These are phyloP conservation scores for Falco berigora DNA, from an alignment of 2,797 vertebrate species.

Conservation along the genomic window DNA sequence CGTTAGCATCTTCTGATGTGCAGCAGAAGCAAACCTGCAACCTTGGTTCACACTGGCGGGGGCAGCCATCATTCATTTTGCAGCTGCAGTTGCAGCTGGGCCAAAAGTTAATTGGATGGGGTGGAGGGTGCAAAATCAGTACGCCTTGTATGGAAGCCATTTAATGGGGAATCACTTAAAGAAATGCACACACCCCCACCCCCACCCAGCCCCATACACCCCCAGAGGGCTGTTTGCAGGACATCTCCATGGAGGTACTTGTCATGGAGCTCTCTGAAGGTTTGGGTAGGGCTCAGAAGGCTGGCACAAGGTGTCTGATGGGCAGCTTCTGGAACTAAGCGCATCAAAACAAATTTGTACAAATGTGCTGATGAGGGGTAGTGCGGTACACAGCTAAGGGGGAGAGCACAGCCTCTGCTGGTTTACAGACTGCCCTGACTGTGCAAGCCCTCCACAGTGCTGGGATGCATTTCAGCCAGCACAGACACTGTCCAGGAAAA, in stretches of 20 bases:
- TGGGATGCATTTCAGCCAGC: background rate
- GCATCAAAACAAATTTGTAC: background rate
- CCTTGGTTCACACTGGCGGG: fast-evolving
- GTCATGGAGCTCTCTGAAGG: background rate
- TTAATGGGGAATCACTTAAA: background rate
- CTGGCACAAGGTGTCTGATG: background rate
- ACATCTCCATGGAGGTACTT: background rate
- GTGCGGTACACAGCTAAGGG: background rate
- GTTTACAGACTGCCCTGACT: background rate
- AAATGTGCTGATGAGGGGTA: background rate
- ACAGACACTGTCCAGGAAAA: background rate
- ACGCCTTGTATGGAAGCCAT: background rate
- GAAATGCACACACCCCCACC: background rate
- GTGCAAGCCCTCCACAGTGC: background rate
- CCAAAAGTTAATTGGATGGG: background rate
- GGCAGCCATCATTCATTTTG: background rate
- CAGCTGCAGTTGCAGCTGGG: background rate
- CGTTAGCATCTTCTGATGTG: fast-evolving
- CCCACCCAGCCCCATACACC: background rate
- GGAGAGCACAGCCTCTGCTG: background rate
- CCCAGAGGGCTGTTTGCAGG: background rate
- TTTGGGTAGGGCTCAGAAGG: background rate
- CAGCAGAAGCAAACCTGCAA: background rate
- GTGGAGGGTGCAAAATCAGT: background rate
- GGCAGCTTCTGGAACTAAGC: background rate